Base-by-base conservation (phyloP, 2,113 vertebrate genomes). In the Macquaria ambigua region DNA sequence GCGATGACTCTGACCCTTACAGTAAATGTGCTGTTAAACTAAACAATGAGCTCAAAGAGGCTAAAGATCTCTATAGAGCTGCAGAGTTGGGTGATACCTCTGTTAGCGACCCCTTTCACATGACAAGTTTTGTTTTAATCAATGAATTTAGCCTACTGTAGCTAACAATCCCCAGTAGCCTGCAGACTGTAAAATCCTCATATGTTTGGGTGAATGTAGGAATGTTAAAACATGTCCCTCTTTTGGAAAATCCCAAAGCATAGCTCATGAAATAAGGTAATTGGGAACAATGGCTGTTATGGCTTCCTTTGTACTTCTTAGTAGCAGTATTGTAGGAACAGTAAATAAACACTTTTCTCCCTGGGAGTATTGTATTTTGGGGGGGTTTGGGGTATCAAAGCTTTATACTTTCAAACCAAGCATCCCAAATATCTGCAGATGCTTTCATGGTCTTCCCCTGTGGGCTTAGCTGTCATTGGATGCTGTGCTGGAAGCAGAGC, bases 361-460 rank as follows among this genome's bases (percentile, higher is more conserved):
- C 50, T 71, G 50, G 15, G 63, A 59, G 4, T 4, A 12, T 69
- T 12, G 23, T 3, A 11, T 79, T 73, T 58, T 56, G 25, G 1
- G 34, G 28, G 46, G 39, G 3, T 68, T 82, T 63, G 1, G 8
- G 0, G 6, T 23, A 72, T 87, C 77, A 82, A 72, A 89, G 85
- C 79, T 34, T 77, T 61, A 37, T 1, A 61, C 25, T 74, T 37
- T 79, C 25, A 39, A 74, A 71, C 55, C 28, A 7, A 66, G 62
- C 67, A 71, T 84, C 71, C 72, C 73, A 73, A 59, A 52, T 28
- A 46, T 59, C 63, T 67, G 43, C 68, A 39, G 56, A 68, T 64
- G 48, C 80, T 82, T 91, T 84, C 59, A 76, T 77, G 78, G 74
- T 15, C 67, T 46, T 71, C 62, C 83, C 83, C 39, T 20, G 66